Percentiles rank a stretch among this genome's conserved stretches.
Conservation (phyloP, 2,797 vertebrate species). For the Cynodonichthys magdalenae region DNA sequence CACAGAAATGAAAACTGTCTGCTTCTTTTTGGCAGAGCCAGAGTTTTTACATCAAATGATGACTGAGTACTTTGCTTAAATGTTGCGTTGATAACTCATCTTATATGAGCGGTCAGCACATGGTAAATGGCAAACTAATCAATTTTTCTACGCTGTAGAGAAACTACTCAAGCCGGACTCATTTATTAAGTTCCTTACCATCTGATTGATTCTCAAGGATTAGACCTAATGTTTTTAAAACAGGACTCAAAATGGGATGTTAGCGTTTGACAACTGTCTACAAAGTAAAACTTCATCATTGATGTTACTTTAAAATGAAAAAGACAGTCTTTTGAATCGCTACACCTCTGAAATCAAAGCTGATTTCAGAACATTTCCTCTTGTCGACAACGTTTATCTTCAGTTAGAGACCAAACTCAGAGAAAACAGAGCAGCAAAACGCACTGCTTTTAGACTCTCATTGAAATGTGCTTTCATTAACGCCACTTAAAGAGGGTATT, state of each 20-base stretch:
- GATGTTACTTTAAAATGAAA: neutral
- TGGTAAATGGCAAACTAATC: slow-evolving; percentile 36
- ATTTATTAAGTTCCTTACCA: slow-evolving; percentile 47
- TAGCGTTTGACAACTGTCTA: neutral
- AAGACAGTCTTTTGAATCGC: neutral
- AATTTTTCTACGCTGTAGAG: slow-evolving; percentile 23
- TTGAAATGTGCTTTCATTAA: slow-evolving; percentile 1
- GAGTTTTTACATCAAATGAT: slow-evolving; percentile 35
- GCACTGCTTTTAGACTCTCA: slow-evolving; percentile 39
- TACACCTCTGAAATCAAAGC: slow-evolving; percentile 60
- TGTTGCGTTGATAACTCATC: slow-evolving; percentile 30
- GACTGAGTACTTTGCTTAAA: slow-evolving; percentile 47
- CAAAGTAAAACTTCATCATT: neutral
- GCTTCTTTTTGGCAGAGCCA: no score
- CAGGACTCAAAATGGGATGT: slow-evolving; percentile 2
- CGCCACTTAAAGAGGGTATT: neutral
- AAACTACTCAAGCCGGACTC: slow-evolving; percentile 34
- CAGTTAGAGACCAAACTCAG: slow-evolving; percentile 73
- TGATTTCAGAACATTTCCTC: slow-evolving; percentile 79
- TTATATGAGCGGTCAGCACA: slow-evolving; percentile 6
- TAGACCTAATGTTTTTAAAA: neutral
- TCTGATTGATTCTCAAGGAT: slow-evolving; percentile 31
- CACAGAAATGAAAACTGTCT: neutral
- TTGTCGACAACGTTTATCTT: slow-evolving; percentile 58
- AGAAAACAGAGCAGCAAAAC: slow-evolving; percentile 59